These are phyloP conservation scores for Eugnorisma glareosa DNA, from an alignment of 2,888 invertebrate genomes.

Conservation along the genomic window DNA sequence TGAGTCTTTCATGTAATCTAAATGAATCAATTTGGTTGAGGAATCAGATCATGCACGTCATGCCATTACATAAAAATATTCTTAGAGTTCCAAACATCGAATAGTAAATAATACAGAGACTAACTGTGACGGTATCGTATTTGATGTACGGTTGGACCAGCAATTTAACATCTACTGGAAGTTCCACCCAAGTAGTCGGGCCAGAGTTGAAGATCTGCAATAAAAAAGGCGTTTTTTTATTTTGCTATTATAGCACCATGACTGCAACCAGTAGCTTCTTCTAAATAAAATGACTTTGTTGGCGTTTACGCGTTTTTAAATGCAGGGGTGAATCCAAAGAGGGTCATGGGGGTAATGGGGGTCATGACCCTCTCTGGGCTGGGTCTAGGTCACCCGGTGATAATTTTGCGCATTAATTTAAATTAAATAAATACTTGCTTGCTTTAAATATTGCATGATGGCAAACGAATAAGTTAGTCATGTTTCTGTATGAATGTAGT, in stretches of 20 bases:
- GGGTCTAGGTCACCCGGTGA: too few species aligned
- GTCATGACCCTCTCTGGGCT: too few species aligned
- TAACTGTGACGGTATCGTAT: slow-evolving; percentile 21
- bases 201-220: slow-evolving; percentile 76
- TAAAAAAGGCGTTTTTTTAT: background rate
- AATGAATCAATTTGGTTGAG: background rate
- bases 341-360: too few species aligned
- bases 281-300: background rate
- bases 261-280: background rate
- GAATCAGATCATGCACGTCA: background rate
- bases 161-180: slow-evolving; percentile 56
- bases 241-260: too few species aligned
- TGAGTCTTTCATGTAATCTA: background rate
- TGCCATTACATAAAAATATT: background rate
- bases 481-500: too few species aligned
- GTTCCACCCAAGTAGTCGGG: slow-evolving; percentile 67
- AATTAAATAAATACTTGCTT: too few species aligned
- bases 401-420: too few species aligned
- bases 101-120: background rate
- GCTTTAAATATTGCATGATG: too few species aligned
- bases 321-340: too few species aligned
- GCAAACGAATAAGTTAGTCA: too few species aligned
- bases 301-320: background rate
- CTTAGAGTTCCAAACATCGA: background rate
- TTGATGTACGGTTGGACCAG: slow-evolving; percentile 4